Percentiles rank a stretch among this genome's conserved stretches.
Evolutionary conservation across 2,888 invertebrate genomes (phyloP).

Genomic region (Meganola albula): DNA sequence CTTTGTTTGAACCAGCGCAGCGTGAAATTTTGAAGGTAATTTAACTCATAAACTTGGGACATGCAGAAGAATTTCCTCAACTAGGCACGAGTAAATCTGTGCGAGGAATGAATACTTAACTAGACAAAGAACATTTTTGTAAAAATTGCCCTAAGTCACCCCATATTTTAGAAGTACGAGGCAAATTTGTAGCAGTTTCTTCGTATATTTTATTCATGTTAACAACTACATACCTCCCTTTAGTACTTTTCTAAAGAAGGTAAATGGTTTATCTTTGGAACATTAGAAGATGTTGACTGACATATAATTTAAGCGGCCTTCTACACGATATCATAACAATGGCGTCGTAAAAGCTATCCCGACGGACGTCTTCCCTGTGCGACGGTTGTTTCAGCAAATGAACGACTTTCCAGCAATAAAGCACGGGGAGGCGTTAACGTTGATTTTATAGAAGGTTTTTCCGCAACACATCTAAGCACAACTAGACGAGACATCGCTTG

Average conservation of each 20-base stretch:
- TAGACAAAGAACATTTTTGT: constrained; percentile 22
- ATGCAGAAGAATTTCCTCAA: constrained; percentile 35
- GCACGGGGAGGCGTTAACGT: constrained; percentile 48
- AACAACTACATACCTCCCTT: too few species aligned
- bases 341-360: constrained; percentile 45
- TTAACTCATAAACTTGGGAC: constrained; percentile 30
- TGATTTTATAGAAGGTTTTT: constrained; percentile 60
- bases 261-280: constrained; percentile 3
- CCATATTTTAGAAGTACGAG: constrained; percentile 23
- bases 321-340: constrained; percentile 33
- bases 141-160: constrained; percentile 15
- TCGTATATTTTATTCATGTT: too few species aligned
- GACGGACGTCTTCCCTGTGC: constrained; percentile 42
- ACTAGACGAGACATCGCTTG: constrained; percentile 35
- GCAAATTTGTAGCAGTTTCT: too few species aligned
- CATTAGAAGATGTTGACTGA: too few species aligned
- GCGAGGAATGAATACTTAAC: constrained; percentile 36
- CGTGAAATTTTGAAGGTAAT: too few species aligned
- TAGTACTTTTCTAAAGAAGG: constrained; percentile 10
- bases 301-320: constrained; percentile 17
- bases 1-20: constrained; percentile 32
- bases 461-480: constrained; percentile 53
- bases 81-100: constrained; percentile 30
- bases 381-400: constrained; percentile 41
- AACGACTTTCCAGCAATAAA: constrained; percentile 65